Percentiles rank a stretch among this genome's conserved stretches.
Conservation (phyloP, 92 coral and sea anemone genomes). For the Epizoanthus illoricatus region DNA sequence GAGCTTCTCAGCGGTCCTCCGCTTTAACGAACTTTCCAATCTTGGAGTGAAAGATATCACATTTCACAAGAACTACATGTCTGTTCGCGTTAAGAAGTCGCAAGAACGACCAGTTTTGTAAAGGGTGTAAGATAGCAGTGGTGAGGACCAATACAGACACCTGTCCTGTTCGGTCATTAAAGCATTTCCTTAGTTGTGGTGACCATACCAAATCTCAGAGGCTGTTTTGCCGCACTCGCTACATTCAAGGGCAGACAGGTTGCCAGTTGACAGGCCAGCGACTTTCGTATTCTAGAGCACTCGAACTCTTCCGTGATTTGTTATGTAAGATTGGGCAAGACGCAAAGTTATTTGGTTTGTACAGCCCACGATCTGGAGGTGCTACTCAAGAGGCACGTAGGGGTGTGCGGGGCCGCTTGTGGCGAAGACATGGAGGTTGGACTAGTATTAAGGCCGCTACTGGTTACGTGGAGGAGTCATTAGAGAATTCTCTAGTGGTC, state of each 20-base stretch:
- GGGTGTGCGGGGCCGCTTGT: slow-evolving; percentile 40
- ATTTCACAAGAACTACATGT: too few relatives aligned
- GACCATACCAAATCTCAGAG: slow-evolving; percentile 28
- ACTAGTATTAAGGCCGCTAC: slow-evolving; percentile 41
- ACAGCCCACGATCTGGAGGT: too few relatives aligned
- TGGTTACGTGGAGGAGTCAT: slow-evolving; percentile 42
- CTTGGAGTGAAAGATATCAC: too few relatives aligned
- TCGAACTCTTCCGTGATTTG: too few relatives aligned
- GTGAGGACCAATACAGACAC: not conserved
- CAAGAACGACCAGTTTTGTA: slow-evolving; percentile 47
- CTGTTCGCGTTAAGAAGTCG: slow-evolving; percentile 7
- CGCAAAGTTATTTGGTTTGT: too few relatives aligned
- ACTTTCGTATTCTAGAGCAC: too few relatives aligned
- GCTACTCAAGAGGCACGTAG: too few relatives aligned
- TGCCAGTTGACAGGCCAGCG: too few relatives aligned
- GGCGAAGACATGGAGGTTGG: slow-evolving; percentile 56
- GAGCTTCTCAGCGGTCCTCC: too few relatives aligned
- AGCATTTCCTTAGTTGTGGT: slow-evolving; percentile 35
- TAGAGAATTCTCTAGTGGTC: slow-evolving; percentile 36
- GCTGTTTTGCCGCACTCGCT: slow-evolving; percentile 42
- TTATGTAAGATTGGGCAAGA: too few relatives aligned
- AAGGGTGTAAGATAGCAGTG: slow-evolving; percentile 15
- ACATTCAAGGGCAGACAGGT: too few relatives aligned
- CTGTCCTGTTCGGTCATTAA: not conserved
- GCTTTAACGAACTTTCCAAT: too few relatives aligned